Evolutionary conservation across 2,113 vertebrate species (phyloP).

Genomic region (Cephalopterus ornatus): DNA sequence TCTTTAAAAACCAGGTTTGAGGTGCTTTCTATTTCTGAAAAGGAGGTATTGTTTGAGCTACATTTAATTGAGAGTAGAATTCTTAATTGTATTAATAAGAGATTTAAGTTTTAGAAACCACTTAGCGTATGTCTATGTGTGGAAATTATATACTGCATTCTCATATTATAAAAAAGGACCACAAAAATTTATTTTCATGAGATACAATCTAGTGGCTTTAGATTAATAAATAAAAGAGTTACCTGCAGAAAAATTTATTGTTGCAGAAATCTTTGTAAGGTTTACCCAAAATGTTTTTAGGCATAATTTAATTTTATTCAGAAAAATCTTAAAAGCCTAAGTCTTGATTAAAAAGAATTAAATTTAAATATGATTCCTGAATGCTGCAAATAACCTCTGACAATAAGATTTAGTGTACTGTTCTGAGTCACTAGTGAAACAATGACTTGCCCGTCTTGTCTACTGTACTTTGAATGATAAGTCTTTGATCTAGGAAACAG

Average conservation of each 20-base stretch:
- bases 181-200: background rate
- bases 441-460: accelerated
- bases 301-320: background rate
- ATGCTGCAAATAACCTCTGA: background rate
- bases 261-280: background rate
- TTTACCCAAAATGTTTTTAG: background rate
- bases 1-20: background rate
- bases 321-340: background rate
- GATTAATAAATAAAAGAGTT: background rate
- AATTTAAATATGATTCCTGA: background rate
- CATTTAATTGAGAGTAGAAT: background rate
- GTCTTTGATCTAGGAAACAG: background rate
- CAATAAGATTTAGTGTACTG: background rate
- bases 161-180: background rate
- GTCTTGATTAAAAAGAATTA: background rate
- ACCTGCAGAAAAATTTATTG: background rate
- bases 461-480: background rate
- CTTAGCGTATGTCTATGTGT: background rate
- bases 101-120: background rate
- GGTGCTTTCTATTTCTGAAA: background rate
- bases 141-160: background rate
- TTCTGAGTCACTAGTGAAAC: background rate
- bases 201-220: background rate
- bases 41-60: background rate
- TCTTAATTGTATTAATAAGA: background rate